Conservation (phyloP, 2,797 vertebrate species). For the Sebastes dallii region DNA sequence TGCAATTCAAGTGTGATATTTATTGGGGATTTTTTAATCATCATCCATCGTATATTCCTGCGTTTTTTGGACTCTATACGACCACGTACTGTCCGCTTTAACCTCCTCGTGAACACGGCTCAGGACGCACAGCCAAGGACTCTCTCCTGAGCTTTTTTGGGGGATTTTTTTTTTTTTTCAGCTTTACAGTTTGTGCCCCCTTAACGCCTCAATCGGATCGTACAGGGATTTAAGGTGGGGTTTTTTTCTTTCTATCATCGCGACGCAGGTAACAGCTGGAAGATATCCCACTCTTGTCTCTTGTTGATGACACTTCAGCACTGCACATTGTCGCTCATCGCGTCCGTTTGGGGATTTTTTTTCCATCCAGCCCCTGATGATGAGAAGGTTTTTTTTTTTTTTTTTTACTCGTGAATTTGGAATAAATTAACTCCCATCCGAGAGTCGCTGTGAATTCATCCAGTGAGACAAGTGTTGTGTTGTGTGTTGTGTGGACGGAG, state of each 20-base stretch:
- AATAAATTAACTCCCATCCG: slow-evolving; percentile 62
- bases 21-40: slow-evolving; percentile 15
- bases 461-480: slow-evolving; percentile 10
- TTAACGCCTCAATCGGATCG: slow-evolving; percentile 49
- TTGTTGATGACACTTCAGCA: slow-evolving; percentile 60
- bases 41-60: slow-evolving; percentile 35
- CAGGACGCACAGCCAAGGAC: slow-evolving; percentile 50
- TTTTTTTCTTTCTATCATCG: slow-evolving; percentile 63
- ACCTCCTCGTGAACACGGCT: slow-evolving; percentile 28
- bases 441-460: slow-evolving; percentile 32
- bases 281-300: slow-evolving; percentile 31
- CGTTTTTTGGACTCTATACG: slow-evolving; percentile 40
- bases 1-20: slow-evolving; percentile 45
- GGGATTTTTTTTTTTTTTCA: slow-evolving; percentile 23
- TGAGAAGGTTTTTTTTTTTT: slow-evolving; percentile 2
- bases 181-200: slow-evolving; percentile 37
- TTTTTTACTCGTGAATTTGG: slow-evolving; percentile 42
- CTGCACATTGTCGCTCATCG: slow-evolving; percentile 42
- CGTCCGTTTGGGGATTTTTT: slow-evolving; percentile 64
- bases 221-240: slow-evolving; percentile 77
- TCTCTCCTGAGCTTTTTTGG: slow-evolving; percentile 24
- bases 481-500: slow-evolving; percentile 31
- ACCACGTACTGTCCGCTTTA: slow-evolving; percentile 45
- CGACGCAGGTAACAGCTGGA: slow-evolving; percentile 66
- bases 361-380: slow-evolving; percentile 3